Percentiles rank a stretch among this genome's conserved stretches.
These are phyloP conservation scores for Thalassophryne amazonica DNA, from an alignment of 2,797 vertebrate genomes.

Conservation along the genomic window DNA sequence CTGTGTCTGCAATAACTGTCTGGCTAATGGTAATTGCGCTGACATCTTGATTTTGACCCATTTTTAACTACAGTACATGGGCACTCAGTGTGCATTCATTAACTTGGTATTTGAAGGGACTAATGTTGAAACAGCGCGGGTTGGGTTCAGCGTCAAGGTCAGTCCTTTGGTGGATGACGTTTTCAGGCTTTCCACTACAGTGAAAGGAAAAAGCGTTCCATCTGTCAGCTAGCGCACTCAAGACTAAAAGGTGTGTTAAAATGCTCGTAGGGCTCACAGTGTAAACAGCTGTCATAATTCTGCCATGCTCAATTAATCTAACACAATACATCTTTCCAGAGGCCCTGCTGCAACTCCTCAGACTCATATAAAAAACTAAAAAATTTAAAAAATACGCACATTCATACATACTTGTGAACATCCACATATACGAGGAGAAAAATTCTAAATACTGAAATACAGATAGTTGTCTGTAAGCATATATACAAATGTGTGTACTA, in stretches of 20 bases:
- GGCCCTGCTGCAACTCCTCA: constrained; percentile 40
- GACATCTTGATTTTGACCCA: constrained; percentile 48
- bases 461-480: constrained; percentile 33
- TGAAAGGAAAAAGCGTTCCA: constrained; percentile 70
- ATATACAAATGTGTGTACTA: constrained; percentile 7
- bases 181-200: constrained; percentile 65
- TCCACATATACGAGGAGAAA: constrained; percentile 16
- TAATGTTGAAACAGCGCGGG: constrained; percentile 60
- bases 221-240: constrained; percentile 75
- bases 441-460: constrained; percentile 16
- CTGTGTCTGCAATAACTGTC: constrained; percentile 44
- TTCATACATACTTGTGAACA: constrained; percentile 28
- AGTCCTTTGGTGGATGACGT: constrained; percentile 63
- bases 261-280: constrained; percentile 69
- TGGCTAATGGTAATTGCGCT: constrained; percentile 46
- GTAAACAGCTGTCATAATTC: constrained; percentile 84
- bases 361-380: constrained; percentile 47
- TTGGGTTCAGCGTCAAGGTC: constrained; percentile 69
- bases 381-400: constrained; percentile 18
- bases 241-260: constrained; percentile 78
- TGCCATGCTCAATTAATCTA: constrained; percentile 80
- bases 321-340: constrained; percentile 75
- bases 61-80: constrained; percentile 68
- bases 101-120: constrained; percentile 54
- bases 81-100: constrained; percentile 60